A percentile compares a stretch with the other conserved stretches of the same genome.
These are phyloP conservation scores for Actinernus sp. DNA, from an alignment of 92 coral and sea anemone species.

Conservation along the genomic window DNA sequence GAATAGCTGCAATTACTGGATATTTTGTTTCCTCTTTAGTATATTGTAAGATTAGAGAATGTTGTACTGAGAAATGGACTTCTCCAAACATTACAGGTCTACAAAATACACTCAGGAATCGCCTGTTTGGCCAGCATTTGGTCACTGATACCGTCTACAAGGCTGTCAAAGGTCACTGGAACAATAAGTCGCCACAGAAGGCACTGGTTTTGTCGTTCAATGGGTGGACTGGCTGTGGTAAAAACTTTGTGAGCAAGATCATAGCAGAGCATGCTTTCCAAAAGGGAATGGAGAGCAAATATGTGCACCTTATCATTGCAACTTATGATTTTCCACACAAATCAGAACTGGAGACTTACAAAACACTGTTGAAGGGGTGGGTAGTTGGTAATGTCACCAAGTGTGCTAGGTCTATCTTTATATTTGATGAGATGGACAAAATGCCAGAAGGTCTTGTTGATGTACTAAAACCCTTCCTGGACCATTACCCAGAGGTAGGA, in stretches of 20 bases:
- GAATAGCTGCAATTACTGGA: too few species aligned
- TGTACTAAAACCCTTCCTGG: slow-evolving; percentile 85
- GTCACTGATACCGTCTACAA: slow-evolving; percentile 72
- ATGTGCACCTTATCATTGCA: slow-evolving; percentile 78
- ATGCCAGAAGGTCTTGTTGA: slow-evolving; percentile 89
- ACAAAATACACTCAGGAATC: slow-evolving; percentile 50
- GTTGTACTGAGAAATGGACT: slow-evolving; percentile 79
- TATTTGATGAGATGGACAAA: slow-evolving; percentile 97
- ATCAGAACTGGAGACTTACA: slow-evolving; percentile 55
- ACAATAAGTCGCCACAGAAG: slow-evolving; percentile 67
- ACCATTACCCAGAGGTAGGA: slow-evolving; percentile 73
- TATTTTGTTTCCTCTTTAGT: too few species aligned
- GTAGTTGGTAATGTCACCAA: slow-evolving; percentile 62
- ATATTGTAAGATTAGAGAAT: too few species aligned
- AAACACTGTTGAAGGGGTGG: slow-evolving; percentile 40
- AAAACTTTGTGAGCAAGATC: slow-evolving; percentile 84
- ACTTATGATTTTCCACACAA: slow-evolving; percentile 87
- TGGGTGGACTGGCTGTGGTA: slow-evolving; percentile 98
- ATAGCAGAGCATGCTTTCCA: slow-evolving; percentile 75
- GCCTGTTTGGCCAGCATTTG: slow-evolving; percentile 90
- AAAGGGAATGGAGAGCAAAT: slow-evolving; percentile 80
- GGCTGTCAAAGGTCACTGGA: slow-evolving; percentile 83
- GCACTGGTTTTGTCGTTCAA: slow-evolving; percentile 91
- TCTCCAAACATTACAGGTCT: slow-evolving; percentile 73
- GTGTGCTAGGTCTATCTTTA: slow-evolving; percentile 82